These are phyloP conservation scores for Rhadina sibilatrix DNA, from an alignment of 2,113 vertebrate species.

Conservation along the genomic window DNA sequence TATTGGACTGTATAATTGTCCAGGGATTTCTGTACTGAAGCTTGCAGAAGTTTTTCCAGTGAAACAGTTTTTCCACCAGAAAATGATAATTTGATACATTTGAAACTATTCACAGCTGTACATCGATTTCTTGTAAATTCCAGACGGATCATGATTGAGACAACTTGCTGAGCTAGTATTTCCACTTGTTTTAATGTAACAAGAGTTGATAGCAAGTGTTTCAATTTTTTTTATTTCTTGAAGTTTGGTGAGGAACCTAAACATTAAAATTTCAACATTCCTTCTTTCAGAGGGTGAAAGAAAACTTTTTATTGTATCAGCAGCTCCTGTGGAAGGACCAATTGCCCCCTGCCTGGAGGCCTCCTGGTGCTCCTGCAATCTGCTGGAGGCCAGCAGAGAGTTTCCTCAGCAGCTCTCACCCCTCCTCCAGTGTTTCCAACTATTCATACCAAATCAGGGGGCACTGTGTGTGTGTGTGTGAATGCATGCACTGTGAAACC, in stretches of 20 bases:
- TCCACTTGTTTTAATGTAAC: background rate
- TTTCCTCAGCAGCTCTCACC: background rate
- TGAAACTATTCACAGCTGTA: slow-evolving; percentile 23
- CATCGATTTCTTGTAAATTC: slow-evolving; percentile 25
- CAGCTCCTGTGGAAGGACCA: background rate
- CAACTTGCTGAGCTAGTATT: slow-evolving; percentile 5
- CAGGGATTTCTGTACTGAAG: slow-evolving; percentile 21
- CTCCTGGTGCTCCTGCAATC: background rate
- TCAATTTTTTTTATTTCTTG: background rate
- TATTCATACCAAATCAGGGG: background rate
- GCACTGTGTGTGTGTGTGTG: too few species aligned
- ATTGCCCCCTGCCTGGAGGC: background rate
- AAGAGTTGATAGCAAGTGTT: background rate
- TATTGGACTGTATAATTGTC: slow-evolving; percentile 42
- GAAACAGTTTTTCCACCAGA: slow-evolving; percentile 32
- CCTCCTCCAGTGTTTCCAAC: background rate
- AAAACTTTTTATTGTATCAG: background rate
- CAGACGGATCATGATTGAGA: slow-evolving; percentile 13
- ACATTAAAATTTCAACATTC: slow-evolving; percentile 6
- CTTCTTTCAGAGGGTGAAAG: background rate
- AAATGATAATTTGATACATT: slow-evolving; percentile 43
- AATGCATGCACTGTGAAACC: background rate
- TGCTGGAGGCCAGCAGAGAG: background rate
- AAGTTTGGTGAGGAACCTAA: background rate
- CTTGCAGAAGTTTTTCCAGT: slow-evolving; percentile 22